Evolutionary conservation across 1,140 invertebrate species (phyloP), one percentile per base, ranked within the genome.

Genomic region (Drosophila arawakana): DNA sequence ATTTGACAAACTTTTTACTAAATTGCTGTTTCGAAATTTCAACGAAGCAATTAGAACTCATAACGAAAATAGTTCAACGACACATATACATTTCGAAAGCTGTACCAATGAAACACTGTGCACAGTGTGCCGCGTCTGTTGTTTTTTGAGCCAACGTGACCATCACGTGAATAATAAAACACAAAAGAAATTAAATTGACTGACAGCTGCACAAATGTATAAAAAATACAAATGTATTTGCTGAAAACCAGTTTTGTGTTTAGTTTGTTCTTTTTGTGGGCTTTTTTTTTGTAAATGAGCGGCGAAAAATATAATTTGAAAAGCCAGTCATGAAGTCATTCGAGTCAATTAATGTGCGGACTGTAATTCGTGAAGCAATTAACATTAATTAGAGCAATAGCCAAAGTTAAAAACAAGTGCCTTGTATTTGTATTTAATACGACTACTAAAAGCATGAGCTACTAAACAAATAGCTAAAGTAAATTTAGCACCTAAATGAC

Each of bases 301-400:
- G 9, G 54, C 54, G 50, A 71, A 58, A 13, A 46, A 11, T 30
- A 66, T 62, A 78, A 76, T 72, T 72, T 39, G 50, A 71, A 61
- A 39, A 37, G 2, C 37, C 11, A 54, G 59, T 50, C 35, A 72
- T 78, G 73, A 78, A 76, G 67, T 78, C 73, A 78, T 62, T 68
- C 67, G 66, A 37, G 76, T 57, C 75, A 73, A 77, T 49, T 73
- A 83, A 65, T 60, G 37, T 50, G 8, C 43, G 61, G 54, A 68
- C 47, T 49, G 55, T 54, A 47, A 73, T 62, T 68, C 67, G 49
- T 78, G 65, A 46, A 63, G 78, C 69, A 77, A 77, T 86, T 86
- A 86, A 58, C 84, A 83, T 80, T 89, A 86, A 86, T 86, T 86
- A 86, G 83, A 80, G 70, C 73, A 63, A 18, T 50, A 34, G 55